These are phyloP conservation scores for Zygaena filipendulae DNA, from an alignment of 2,888 invertebrate genomes.

Conservation along the genomic window DNA sequence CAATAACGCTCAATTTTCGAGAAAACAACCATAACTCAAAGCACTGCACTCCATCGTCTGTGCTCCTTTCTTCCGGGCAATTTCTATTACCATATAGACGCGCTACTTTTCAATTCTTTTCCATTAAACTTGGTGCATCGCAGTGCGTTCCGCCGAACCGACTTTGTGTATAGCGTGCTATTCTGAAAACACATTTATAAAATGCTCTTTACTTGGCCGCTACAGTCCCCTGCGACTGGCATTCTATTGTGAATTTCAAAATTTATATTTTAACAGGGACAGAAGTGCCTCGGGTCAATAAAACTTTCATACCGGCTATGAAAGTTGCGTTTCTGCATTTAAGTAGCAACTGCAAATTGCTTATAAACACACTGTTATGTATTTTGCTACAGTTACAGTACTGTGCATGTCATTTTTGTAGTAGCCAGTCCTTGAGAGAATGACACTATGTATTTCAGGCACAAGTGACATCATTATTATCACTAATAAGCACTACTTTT, in stretches of 20 bases:
- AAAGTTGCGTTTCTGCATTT: conserved; percentile 27
- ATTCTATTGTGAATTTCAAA: conserved; percentile 59
- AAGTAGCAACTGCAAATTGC: too few species aligned
- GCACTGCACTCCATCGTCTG: conserved; percentile 58
- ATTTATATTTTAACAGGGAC: conserved; percentile 45
- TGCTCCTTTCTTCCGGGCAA: conserved; percentile 66
- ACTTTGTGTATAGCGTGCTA: conserved; percentile 40
- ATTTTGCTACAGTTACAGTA: too few species aligned
- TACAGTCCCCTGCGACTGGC: conserved; percentile 54
- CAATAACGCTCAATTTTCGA: conserved; percentile 62
- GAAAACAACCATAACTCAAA: conserved; percentile 65
- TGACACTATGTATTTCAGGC: too few species aligned
- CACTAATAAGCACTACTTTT: too few species aligned
- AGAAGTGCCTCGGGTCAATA: conserved; percentile 45
- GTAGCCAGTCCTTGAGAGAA: too few species aligned
- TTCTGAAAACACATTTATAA: conserved; percentile 65
- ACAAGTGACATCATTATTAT: too few species aligned
- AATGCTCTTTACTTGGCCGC: conserved; percentile 60
- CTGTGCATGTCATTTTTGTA: too few species aligned
- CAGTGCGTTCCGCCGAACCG: conserved; percentile 49
- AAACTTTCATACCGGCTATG: conserved; percentile 37
- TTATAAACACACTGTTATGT: too few species aligned
- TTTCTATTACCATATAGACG: conserved; percentile 69
- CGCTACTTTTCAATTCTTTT: conserved; percentile 69
- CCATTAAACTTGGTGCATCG: conserved; percentile 67